phyloP scores from a whole-genome alignment of 64 coral and sea anemone species.

The Actinia tenebrosa region DNA sequence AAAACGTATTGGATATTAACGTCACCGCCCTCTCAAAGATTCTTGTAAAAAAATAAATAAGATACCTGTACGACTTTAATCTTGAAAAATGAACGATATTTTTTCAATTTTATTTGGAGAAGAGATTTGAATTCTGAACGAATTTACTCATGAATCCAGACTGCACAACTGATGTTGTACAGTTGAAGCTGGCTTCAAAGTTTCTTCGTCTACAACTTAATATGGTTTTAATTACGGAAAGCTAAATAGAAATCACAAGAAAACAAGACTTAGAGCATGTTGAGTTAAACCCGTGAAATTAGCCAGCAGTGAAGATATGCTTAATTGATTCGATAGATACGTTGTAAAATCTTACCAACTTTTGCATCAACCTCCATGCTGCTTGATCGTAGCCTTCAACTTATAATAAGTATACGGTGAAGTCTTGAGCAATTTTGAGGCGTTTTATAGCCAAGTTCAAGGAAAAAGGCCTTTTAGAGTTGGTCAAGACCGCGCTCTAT shows the following conservation, averaged over 20 bases:
- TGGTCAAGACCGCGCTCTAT: conserved; percentile 33
- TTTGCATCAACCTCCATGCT: conserved; percentile 29
- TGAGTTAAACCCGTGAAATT: not conserved
- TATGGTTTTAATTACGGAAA: conserved; percentile 9
- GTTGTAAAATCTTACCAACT: not conserved
- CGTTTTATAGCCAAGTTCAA: conserved; percentile 75
- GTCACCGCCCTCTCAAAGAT: conserved; percentile 31
- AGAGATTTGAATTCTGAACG: not conserved
- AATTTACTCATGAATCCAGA: not conserved
- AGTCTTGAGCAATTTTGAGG: conserved; percentile 28
- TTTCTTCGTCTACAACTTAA: conserved; percentile 2
- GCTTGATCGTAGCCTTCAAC: not conserved
- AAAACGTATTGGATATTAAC: not conserved
- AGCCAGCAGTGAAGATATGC: not conserved
- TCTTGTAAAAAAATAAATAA: not conserved
- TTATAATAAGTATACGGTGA: conserved; percentile 24
- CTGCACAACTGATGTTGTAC: not conserved
- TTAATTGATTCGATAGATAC: not conserved
- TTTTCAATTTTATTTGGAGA: not conserved
- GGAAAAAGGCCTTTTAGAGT: conserved; percentile 83
- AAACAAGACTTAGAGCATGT: not conserved
- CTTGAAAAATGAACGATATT: conserved; percentile 9
- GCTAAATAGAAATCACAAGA: not conserved
- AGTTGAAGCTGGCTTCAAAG: not conserved
- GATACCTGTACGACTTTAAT: conserved; percentile 30